Percentiles rank a stretch among this genome's conserved stretches.
Evolutionary conservation across 2,113 vertebrate species (phyloP).

Genomic region (Sitta europaea): DNA sequence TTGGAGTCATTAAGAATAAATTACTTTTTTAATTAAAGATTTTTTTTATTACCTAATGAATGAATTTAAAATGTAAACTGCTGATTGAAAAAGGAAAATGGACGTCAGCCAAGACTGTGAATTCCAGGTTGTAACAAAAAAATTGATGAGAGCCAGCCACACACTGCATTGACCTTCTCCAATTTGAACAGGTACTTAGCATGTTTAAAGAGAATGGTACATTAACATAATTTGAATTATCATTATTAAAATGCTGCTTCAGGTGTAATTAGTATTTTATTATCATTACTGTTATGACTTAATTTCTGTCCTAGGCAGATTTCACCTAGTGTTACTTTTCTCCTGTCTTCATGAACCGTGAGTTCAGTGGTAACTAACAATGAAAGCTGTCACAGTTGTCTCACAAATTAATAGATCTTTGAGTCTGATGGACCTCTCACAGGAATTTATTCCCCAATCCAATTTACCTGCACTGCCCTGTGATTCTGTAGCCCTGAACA

Average conservation of each 20-base stretch:
- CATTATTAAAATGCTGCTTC: conserved; percentile 48
- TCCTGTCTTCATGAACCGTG: background rate
- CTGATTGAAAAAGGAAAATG: conserved; percentile 49
- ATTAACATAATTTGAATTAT: conserved; percentile 60
- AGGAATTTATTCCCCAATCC: background rate
- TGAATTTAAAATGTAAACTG: conserved; percentile 54
- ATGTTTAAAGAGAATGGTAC: conserved; percentile 42
- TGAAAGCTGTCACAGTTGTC: background rate
- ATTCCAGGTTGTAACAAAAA: background rate
- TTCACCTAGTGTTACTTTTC: background rate
- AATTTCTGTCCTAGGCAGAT: background rate
- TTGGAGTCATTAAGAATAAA: conserved; percentile 28
- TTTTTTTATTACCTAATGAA: conserved; percentile 51
- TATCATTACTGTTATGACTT: conserved; percentile 6
- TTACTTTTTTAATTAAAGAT: conserved; percentile 63
- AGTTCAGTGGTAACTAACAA: background rate
- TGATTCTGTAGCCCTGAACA: background rate
- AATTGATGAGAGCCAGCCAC: background rate
- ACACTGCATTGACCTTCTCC: conserved; percentile 3
- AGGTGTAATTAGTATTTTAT: conserved; percentile 58
- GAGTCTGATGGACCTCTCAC: background rate
- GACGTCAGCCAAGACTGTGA: conserved; percentile 1
- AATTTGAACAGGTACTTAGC: conserved; percentile 14
- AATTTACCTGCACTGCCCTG: background rate
- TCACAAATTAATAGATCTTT: background rate